Evolutionary conservation across 2,797 vertebrate species (phyloP), one percentile per base, ranked within the genome.

Genomic region (Chrosomus eos): DNA sequence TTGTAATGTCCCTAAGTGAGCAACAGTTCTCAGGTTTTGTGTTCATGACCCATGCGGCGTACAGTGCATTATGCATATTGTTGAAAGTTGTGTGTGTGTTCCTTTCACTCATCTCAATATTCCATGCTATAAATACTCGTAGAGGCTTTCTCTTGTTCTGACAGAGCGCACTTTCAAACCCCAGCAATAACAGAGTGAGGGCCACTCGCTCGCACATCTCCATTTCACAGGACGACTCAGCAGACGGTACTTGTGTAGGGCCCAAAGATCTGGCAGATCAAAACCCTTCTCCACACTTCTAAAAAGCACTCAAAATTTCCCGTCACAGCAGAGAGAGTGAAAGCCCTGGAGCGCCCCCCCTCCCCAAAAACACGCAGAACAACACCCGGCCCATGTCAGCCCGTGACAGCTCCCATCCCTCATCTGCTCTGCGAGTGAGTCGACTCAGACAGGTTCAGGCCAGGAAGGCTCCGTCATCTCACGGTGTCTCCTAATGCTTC

Each of bases 181-280:
- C 31, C 9, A 72, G 76, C 79, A 89, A 74, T 87, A 88, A 72
- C 67, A 87, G 84, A 87, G 71, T 31, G 51, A 19, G 60, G 51
- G 80, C 51, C 73, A 53, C 58, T 58, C 67, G 62, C 72, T 48
- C 33, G 8, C 31, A 73, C 81, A 80, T 91, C 85, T 89, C 71
- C 79, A 71, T 83, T 83, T 88, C 85, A 81, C 40, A 83, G 80
- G 66, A 55, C 28, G 26, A n/a, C 43, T 76, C 51, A 23, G 83
- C 84, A 88, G 85, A 75, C 64, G 40, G 80, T 53, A 68, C 80
- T 87, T 88, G 71, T 74, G 81, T 87, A 83, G 71, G 72, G 85
- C 90, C 89, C 87, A 89, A 87, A 90, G 87, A 88, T 38, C 85
- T 88, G 78, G 55, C 85, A 88, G 88, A 90, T 92, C 89, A 89